Evolutionary conservation across 2,113 vertebrate species (phyloP), one percentile per base, ranked within the genome.

Genomic region (Lasiurus borealis): DNA sequence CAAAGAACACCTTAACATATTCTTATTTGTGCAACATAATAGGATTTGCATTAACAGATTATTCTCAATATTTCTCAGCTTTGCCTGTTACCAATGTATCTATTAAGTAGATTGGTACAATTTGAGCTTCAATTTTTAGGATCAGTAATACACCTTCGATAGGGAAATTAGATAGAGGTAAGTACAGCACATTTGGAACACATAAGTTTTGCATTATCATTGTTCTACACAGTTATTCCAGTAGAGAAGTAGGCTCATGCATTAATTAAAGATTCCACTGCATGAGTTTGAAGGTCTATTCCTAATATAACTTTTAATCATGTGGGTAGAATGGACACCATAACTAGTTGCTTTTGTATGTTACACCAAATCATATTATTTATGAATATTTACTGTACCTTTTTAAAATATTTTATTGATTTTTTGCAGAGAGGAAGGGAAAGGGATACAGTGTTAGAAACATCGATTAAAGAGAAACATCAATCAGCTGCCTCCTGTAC

Each of bases 341-440:
- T 31, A 66, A 34, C 54, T 52, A 77, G 68, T 62, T 82, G 10
- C 16, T 77, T 95, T 92, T 52, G 73, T 66, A 57, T 83, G 95
- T 36, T n/a, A 68, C 0, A 12, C 10, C 7, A 44, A 29, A 15
- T 59, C 72, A 48, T 29, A 21, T 3, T 87, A 13, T 6, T 77
- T 21, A 27, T 68, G 13, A 44, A 57, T 76, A 93, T 69, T 46
- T 81, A 5, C 8, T 21, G 14, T 40, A 40, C n/a, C 19, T 82
- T 92, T 40, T 40, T 40, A 40, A 40, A 40, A 40, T 40, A 40
- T 40, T 40, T 40, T 40, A 40, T 40, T 40, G 40, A 40, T 40
- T 40, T 40, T 40, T 40, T 40, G 40, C 40, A 40, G 40, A 40
- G 40, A 40, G 40, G 40, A 40, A 40, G 40, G 40, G 40, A 40